Base-by-base conservation (phyloP, 64 coral and sea anemone species). In the Actinia tenebrosa region DNA sequence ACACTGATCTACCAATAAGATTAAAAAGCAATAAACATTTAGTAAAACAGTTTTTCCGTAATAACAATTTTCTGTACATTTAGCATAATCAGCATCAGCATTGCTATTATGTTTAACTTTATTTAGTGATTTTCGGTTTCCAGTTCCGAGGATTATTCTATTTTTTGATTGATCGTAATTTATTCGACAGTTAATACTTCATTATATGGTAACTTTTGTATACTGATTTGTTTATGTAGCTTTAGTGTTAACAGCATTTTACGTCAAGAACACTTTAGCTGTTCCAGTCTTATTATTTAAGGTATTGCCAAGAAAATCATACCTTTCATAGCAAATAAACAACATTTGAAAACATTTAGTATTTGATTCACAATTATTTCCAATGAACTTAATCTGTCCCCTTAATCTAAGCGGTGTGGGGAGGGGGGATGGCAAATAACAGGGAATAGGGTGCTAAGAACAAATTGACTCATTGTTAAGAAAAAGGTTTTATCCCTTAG, bases 281-380 rank as follows among this genome's bases (percentile, higher is more conserved):
- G 26, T 75, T 75, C 14, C 7, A 75, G 69, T 42, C 69, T 66
- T 42, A 75, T 75, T 75, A 75, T 75, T 75, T 75, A 75, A 75
- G 69, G 69, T 75, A 75, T 42, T 75, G 69, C 69, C 69, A 43
- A 75, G 63, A 66, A 66, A 66, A 75, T 30, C 69, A 75, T 75
- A 11, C 25, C 13, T 2, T 75, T 75, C 69, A 75, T 75, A 75
- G 69, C 69, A 75, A 75, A 75, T 75, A 75, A 75, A 75, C 69
- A 27, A 75, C 25, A 75, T 75, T 75, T 75, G 69, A 75, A 75
- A 75, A 75, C 69, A 75, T 23, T 23, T 58, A 0, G 56, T 58
- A 16, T 66, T 66, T 66, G 63, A 50, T 50, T 50, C 47, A 50
- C 47, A 50, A 8, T 50, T 8, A 50, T 50, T 50, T 8, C 47